phyloP scores from a whole-genome alignment of 2,113 vertebrate genomes.

The Greenwoodochromis staneri region DNA sequence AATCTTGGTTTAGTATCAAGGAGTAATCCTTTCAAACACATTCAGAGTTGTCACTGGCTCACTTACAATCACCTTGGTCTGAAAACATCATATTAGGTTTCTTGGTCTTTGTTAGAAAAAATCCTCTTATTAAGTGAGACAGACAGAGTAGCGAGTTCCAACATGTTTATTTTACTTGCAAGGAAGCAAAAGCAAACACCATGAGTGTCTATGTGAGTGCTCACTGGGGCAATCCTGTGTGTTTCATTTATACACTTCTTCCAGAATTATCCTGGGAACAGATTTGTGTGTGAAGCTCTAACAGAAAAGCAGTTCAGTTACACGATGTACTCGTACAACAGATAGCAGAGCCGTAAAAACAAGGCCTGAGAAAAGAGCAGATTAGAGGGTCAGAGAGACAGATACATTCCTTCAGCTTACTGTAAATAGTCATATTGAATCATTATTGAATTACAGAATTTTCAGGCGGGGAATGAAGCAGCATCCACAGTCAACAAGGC shows the following conservation, averaged over 20 bases:
- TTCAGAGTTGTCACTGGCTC: not conserved
- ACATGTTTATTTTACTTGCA: not conserved
- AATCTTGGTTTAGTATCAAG: not conserved
- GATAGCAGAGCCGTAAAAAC: not conserved
- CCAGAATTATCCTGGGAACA: not conserved
- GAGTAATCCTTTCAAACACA: not conserved
- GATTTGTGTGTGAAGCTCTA: not conserved
- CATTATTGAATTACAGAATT: not conserved
- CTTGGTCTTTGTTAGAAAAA: not conserved
- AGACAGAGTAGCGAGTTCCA: not conserved
- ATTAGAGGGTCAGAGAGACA: not conserved
- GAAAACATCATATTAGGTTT: not conserved
- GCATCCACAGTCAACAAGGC: not conserved
- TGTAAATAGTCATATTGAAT: not conserved
- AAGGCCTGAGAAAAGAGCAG: not conserved
- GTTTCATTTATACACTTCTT: not conserved
- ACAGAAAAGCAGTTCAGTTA: not conserved
- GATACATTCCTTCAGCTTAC: not conserved
- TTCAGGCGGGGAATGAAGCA: not conserved
- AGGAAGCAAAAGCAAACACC: not conserved
- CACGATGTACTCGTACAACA: not conserved
- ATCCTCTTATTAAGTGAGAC: not conserved
- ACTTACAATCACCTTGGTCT: not conserved
- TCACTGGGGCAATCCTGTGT: not conserved
- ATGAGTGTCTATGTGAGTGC: not conserved